These are phyloP conservation scores for Nesogale talazaci DNA, from an alignment of 2,113 vertebrate genomes.

Conservation along the genomic window DNA sequence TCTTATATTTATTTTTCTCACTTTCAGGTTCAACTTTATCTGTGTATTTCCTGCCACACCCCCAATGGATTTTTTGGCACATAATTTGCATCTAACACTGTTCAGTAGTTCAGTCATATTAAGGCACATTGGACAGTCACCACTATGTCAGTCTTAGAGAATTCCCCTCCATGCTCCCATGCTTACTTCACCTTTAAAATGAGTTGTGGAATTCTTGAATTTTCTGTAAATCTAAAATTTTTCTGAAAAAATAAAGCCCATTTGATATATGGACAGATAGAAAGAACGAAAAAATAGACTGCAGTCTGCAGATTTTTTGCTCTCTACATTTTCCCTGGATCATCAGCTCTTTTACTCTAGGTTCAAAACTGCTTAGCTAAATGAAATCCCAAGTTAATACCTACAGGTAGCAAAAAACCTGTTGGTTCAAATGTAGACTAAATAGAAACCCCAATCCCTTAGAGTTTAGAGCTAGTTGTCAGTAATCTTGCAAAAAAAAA, in stretches of 20 bases:
- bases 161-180: no score
- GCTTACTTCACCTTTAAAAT: no score
- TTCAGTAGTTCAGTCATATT: no score
- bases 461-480: slow-evolving; percentile 78
- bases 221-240: background rate
- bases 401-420: slow-evolving; percentile 72
- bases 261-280: slow-evolving; percentile 12
- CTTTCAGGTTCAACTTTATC: no score
- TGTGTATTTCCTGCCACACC: no score
- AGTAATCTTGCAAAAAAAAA: slow-evolving; percentile 69
- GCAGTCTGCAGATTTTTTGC: slow-evolving; percentile 26
- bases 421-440: slow-evolving; percentile 70
- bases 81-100: no score
- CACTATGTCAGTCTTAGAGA: no score
- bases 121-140: no score
- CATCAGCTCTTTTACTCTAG: slow-evolving; percentile 61
- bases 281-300: background rate
- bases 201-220: no score
- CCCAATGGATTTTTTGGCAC: no score
- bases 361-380: slow-evolving; percentile 68
- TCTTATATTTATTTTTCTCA: background rate
- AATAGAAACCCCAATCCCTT: slow-evolving; percentile 72
- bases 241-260: slow-evolving; percentile 43
- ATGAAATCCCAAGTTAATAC: slow-evolving; percentile 72
- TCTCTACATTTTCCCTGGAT: slow-evolving; percentile 32